A percentile compares a stretch with the other conserved stretches of the same genome.
Conservation (phyloP, 2,888 invertebrate species). For the Microplitis deprimator region DNA sequence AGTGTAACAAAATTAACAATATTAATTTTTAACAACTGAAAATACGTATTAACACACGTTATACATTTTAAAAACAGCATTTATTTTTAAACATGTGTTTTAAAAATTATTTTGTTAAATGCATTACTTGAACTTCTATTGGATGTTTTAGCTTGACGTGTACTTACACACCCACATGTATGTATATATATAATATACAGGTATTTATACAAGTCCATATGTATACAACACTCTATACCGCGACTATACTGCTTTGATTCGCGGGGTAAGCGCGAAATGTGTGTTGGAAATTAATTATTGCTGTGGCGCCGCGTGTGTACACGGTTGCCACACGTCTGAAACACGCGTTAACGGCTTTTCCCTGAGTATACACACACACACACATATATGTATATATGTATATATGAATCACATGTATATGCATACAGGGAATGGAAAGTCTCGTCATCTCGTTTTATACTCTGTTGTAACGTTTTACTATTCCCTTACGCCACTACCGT, state of each 20-base stretch:
- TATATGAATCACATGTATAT: slow-evolving; percentile 21
- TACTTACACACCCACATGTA: not conserved
- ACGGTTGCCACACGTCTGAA: slow-evolving; percentile 34
- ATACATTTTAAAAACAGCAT: no score
- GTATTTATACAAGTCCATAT: not conserved
- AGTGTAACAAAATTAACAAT: no score
- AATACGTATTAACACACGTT: no score
- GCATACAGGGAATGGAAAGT: not conserved
- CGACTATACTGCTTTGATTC: slow-evolving; percentile 20
- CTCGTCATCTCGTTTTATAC: slow-evolving; percentile 9
- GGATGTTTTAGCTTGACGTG: not conserved
- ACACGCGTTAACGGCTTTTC: slow-evolving; percentile 36
- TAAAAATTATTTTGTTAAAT: no score
- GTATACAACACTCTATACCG: slow-evolving; percentile 2
- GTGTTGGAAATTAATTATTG: slow-evolving; percentile 35
- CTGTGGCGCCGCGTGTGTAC: slow-evolving; percentile 37
- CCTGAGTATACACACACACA: slow-evolving; percentile 42
- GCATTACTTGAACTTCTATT: no score
- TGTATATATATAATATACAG: not conserved
- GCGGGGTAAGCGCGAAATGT: slow-evolving; percentile 5
- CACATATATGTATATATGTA: no score
- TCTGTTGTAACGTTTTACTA: not conserved
- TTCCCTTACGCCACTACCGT: slow-evolving; percentile 33
- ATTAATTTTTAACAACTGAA: no score
- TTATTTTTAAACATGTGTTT: no score